Evolutionary conservation across 2,888 invertebrate genomes (phyloP).

Genomic region (Willowsia nigromaculata): DNA sequence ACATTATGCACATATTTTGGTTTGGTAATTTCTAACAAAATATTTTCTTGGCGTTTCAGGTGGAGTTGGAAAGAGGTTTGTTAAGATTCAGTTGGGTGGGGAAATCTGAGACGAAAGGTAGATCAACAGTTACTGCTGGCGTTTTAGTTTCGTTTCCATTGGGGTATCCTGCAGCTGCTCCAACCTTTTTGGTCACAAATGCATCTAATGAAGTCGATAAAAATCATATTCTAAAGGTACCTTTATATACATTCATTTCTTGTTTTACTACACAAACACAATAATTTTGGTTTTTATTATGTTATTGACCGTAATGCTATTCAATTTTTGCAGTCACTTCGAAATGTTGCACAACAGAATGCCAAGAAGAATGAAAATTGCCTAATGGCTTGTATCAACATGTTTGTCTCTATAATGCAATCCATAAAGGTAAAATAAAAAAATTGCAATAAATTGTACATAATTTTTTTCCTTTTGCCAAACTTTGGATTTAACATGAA

Average conservation of each 20-base stretch:
- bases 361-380: conserved; percentile 92
- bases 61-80: conserved; percentile 75
- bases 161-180: conserved; percentile 86
- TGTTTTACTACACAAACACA: not conserved
- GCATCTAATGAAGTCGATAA: conserved; percentile 87
- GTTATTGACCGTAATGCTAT: not conserved
- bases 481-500: not conserved
- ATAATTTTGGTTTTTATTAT: not conserved
- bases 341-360: conserved; percentile 89
- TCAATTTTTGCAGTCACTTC: conserved; percentile 83
- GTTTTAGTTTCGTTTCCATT: conserved; percentile 87
- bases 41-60: conserved; percentile 38
- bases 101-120: conserved; percentile 66
- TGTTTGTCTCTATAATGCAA: conserved; percentile 76
- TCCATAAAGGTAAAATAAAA: conserved; percentile 73
- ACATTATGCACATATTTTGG: not conserved
- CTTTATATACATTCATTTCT: not conserved
- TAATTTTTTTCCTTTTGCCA: not conserved
- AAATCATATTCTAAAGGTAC: conserved; percentile 88
- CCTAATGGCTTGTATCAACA: conserved; percentile 81
- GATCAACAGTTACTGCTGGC: conserved; percentile 81
- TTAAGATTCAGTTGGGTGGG: conserved; percentile 77
- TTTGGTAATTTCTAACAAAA: too few relatives aligned
- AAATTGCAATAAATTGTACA: not conserved
- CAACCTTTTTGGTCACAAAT: conserved; percentile 85